Evolutionary conservation across 1,140 invertebrate species (phyloP).

Genomic region (Trinorchestia longiramus): DNA sequence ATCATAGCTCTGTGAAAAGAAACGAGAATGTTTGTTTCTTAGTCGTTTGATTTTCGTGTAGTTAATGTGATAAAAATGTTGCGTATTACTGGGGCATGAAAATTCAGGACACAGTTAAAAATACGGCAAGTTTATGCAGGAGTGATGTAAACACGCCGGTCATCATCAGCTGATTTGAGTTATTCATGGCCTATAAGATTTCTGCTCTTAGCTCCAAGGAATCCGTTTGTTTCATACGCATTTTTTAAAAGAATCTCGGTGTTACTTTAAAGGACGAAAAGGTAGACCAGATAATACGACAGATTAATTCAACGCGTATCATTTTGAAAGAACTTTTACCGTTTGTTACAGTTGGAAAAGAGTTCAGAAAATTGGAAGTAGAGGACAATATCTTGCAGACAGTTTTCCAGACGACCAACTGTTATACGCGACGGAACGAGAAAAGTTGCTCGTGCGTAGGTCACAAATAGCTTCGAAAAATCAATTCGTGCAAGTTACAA

Average conservation of each 20-base stretch:
- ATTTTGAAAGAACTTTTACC: neutral
- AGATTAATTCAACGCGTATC: neutral
- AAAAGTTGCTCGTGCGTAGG: neutral
- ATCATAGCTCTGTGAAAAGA: neutral
- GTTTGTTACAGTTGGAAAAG: neutral
- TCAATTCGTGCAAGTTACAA: neutral
- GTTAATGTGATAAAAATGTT: neutral
- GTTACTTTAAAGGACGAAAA: neutral
- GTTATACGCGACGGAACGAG: neutral
- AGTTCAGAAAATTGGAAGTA: neutral
- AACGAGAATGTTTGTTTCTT: neutral
- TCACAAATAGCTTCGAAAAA: neutral
- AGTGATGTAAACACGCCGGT: neutral
- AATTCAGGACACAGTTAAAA: neutral
- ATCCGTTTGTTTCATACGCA: neutral
- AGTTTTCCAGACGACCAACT: neutral
- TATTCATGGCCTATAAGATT: neutral
- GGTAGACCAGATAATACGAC: neutral
- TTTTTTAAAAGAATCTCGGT: neutral
- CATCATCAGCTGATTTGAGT: neutral
- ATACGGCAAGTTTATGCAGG: neutral
- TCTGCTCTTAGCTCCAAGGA: neutral
- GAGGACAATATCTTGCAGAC: neutral
- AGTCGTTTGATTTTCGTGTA: neutral
- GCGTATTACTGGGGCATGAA: neutral